These are phyloP conservation scores for Montipora sp. DNA, from an alignment of 64 coral and sea anemone species.

Conservation along the genomic window DNA sequence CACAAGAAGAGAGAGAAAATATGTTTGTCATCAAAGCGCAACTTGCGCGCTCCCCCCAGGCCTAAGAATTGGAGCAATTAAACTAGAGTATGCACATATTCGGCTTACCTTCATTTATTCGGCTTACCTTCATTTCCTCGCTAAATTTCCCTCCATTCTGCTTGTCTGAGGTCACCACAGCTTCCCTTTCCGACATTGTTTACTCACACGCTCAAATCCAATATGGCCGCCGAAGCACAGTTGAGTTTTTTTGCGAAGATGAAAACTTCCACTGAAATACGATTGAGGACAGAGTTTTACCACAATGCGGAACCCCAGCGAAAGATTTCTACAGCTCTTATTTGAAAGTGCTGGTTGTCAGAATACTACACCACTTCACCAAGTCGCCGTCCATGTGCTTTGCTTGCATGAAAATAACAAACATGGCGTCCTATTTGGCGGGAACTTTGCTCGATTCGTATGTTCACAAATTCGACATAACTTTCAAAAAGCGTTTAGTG, in stretches of 20 bases:
- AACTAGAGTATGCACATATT: no score
- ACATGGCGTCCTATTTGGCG: slow-evolving; percentile 55
- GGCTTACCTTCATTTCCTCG: slow-evolving; percentile 50
- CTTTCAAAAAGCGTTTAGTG: background rate
- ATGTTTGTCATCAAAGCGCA: no score
- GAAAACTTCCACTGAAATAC: slow-evolving; percentile 1
- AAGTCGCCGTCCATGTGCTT: background rate
- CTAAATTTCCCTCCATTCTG: slow-evolving; percentile 23
- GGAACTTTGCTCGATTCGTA: background rate
- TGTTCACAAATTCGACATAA: background rate
- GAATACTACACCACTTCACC: background rate
- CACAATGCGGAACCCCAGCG: background rate
- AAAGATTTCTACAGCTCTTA: background rate
- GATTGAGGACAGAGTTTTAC: slow-evolving; percentile 5
- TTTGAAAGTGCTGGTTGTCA: slow-evolving; percentile 7
- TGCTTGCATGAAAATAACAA: slow-evolving; percentile 20
- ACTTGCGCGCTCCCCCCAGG: no score
- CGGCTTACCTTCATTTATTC: no score
- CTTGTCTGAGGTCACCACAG: background rate
- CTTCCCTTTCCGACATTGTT: slow-evolving; percentile 13
- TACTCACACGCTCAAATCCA: background rate
- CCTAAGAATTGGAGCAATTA: no score
- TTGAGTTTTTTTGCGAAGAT: background rate
- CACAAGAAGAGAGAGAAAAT: no score
- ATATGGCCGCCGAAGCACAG: slow-evolving; percentile 29